Percentiles rank a stretch among this genome's conserved stretches.
phyloP scores from a whole-genome alignment of 2,113 vertebrate genomes.

The Ariopsis seemanni region DNA sequence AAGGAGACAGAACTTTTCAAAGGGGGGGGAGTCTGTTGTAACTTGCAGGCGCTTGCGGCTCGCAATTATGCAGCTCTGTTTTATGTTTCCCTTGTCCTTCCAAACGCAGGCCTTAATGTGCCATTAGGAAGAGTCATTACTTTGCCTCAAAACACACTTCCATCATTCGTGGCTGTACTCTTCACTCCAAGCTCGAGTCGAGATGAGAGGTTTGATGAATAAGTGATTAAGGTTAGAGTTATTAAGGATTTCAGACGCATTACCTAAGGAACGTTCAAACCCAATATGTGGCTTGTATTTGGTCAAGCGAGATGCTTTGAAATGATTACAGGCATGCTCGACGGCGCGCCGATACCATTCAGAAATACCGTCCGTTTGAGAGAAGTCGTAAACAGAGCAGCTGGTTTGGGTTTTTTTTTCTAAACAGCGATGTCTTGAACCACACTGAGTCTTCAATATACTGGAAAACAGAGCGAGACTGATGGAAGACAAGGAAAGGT shows the following conservation, averaged over 20 bases:
- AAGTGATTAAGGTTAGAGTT: slow-evolving; percentile 20
- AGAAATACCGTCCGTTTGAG: background rate
- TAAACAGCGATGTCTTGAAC: slow-evolving; percentile 11
- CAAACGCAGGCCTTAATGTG: slow-evolving; percentile 28
- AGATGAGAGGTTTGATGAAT: slow-evolving; percentile 21
- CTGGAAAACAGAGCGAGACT: slow-evolving; percentile 40
- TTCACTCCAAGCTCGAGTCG: background rate
- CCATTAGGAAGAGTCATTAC: slow-evolving; percentile 43
- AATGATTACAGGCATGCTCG: background rate
- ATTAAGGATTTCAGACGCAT: slow-evolving; percentile 33
- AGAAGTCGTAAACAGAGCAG: background rate
- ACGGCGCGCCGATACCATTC: background rate
- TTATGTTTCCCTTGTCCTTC: slow-evolving; percentile 29
- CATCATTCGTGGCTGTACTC: slow-evolving; percentile 27
- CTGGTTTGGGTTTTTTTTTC: background rate
- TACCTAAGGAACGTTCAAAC: background rate
- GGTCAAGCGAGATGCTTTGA: background rate
- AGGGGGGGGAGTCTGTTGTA: background rate
- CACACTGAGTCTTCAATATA: too few species aligned
- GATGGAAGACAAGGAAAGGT: slow-evolving; percentile 14
- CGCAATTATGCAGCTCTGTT: slow-evolving; percentile 9
- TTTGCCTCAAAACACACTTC: slow-evolving; percentile 35
- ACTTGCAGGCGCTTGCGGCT: slow-evolving; percentile 5
- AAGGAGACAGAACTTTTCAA: slow-evolving; percentile 25
- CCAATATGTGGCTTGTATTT: background rate